These are phyloP conservation scores for Nesogale talazaci DNA, from an alignment of 2,113 vertebrate species.

Conservation along the genomic window DNA sequence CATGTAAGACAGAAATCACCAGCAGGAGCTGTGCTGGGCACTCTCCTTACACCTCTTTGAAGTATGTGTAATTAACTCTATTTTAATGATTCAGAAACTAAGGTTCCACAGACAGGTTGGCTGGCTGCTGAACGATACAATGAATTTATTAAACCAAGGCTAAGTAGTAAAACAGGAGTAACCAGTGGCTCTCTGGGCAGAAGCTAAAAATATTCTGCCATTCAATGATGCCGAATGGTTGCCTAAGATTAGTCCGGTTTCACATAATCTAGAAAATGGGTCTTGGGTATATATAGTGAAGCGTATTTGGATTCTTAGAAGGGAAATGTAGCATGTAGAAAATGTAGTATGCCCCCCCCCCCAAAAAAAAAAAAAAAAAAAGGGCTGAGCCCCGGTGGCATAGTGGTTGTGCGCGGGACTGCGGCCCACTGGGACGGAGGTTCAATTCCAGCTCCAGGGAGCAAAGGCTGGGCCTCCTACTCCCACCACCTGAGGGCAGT, in stretches of 20 bases:
- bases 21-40: not conserved
- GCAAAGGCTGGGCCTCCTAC: too few species aligned
- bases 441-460: too few species aligned
- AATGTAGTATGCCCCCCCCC: not conserved
- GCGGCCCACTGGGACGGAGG: too few species aligned
- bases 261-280: slow-evolving; percentile 50
- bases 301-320: slow-evolving; percentile 18
- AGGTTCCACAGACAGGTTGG: slow-evolving; percentile 5
- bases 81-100: slow-evolving; percentile 69
- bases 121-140: slow-evolving; percentile 11
- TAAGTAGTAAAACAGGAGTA: slow-evolving; percentile 63
- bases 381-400: too few species aligned
- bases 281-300: not conserved
- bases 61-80: slow-evolving; percentile 51
- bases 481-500: too few species aligned
- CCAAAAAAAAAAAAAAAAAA: too few species aligned
- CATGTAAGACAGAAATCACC: not conserved
- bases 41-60: slow-evolving; percentile 57
- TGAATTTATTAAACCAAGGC: slow-evolving; percentile 47
- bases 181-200: slow-evolving; percentile 41
- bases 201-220: slow-evolving; percentile 26
- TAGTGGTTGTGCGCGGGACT: too few species aligned
- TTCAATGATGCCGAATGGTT: slow-evolving; percentile 52
- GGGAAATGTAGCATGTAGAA: slow-evolving; percentile 21
- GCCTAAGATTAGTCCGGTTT: slow-evolving; percentile 44